Evolutionary conservation across 2,797 vertebrate genomes (phyloP).

Genomic region (Eospalax fontanierii): DNA sequence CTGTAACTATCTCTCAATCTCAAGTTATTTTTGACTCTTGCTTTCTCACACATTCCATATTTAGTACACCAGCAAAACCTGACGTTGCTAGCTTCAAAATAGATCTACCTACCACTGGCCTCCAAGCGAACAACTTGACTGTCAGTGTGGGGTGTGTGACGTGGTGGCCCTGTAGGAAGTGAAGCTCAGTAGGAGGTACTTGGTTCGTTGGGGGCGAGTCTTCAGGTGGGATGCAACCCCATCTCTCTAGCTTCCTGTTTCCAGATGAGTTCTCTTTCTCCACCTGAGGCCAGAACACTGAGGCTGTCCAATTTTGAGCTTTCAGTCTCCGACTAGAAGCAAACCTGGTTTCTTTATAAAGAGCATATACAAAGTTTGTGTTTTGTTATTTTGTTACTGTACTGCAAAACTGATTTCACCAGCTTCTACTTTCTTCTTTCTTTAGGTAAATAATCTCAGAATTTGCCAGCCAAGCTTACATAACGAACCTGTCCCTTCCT

Average conservation of each 20-base stretch:
- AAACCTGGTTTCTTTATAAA: background rate
- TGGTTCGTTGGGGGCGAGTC: background rate
- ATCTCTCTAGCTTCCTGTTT: background rate
- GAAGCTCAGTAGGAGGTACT: background rate
- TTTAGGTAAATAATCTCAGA: background rate
- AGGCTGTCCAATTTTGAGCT: background rate
- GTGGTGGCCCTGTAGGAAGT: background rate
- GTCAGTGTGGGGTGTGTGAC: background rate
- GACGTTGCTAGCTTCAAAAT: conserved; percentile 10
- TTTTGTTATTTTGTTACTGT: background rate
- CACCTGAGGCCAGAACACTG: background rate
- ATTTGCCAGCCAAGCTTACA: background rate
- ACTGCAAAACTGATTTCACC: background rate
- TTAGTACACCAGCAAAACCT: conserved; percentile 26
- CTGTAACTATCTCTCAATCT: conserved; percentile 33
- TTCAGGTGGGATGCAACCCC: background rate
- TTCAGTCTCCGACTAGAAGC: background rate
- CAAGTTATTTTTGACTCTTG: conserved; percentile 65
- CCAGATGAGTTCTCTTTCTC: background rate
- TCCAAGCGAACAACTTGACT: background rate
- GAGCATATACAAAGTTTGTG: too few relatives aligned
- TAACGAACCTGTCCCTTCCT: background rate
- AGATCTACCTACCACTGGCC: background rate
- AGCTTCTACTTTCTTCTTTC: background rate
- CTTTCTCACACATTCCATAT: background rate